phyloP scores from a whole-genome alignment of 2,888 invertebrate species.

The Acanthacorydalis orientalis region DNA sequence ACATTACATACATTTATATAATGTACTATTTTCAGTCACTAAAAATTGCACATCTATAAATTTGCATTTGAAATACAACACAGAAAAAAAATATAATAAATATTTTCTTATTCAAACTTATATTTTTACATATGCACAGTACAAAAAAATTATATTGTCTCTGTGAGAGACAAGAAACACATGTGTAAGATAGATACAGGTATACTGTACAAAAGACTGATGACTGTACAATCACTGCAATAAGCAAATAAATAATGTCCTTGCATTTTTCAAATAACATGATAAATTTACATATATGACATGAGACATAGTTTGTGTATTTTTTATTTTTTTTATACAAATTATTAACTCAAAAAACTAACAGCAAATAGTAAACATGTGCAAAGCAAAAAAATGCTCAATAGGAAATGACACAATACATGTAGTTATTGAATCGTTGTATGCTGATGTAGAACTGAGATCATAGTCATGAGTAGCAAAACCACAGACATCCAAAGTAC shows the following conservation, averaged over 20 bases:
- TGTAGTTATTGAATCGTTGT: conserved; percentile 19
- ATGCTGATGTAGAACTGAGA: conserved; percentile 23
- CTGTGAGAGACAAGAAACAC: conserved; percentile 18
- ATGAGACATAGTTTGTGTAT: conserved; percentile 14
- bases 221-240: conserved; percentile 19
- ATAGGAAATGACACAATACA: background rate
- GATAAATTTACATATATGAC: conserved; percentile 25
- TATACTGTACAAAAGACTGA: conserved; percentile 28
- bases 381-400: background rate
- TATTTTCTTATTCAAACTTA: conserved; percentile 49
- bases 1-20: no score
- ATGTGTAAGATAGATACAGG: conserved; percentile 8
- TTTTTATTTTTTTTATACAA: conserved; percentile 7
- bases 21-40: no score
- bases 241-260: conserved; percentile 28
- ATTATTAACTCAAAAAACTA: background rate
- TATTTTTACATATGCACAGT: conserved; percentile 73
- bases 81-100: conserved; percentile 20
- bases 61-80: background rate
- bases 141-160: conserved; percentile 51
- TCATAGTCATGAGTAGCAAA: conserved; percentile 15
- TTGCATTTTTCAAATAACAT: conserved; percentile 18
- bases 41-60: background rate
- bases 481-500: conserved; percentile 6
- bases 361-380: background rate